Evolutionary conservation across 2,797 vertebrate species (phyloP).

Genomic region (Octomys mimax): DNA sequence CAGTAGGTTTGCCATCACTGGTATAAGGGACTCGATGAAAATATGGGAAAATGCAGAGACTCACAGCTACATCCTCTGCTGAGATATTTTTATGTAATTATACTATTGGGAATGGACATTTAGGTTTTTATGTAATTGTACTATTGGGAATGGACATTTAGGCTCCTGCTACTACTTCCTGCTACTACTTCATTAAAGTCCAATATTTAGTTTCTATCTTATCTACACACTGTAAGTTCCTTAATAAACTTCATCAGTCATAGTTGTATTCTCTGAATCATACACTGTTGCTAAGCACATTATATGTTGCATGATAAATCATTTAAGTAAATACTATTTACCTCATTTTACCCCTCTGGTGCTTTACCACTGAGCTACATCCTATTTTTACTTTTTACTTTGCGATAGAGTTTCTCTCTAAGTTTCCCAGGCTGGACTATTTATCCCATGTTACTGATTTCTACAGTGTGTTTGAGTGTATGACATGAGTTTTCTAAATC

Average conservation of each 20-base stretch:
- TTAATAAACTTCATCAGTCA: neutral
- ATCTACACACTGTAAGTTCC: neutral
- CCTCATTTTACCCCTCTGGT: neutral
- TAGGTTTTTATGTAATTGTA: neutral
- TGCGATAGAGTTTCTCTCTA: no score
- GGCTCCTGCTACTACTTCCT: neutral
- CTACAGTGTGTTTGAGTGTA: neutral
- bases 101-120: neutral
- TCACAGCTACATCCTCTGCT: neutral
- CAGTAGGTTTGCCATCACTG: neutral
- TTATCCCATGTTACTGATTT: neutral
- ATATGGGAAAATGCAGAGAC: neutral
- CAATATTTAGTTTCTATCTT: neutral
- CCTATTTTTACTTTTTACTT: no score
- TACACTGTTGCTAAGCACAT: neutral
- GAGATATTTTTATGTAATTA: neutral
- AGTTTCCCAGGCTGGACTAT: neutral
- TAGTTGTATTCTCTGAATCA: constrained; percentile 12
- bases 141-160: neutral
- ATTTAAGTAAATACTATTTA: neutral
- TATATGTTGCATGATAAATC: neutral
- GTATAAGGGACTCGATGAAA: neutral
- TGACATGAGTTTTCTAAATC: neutral
- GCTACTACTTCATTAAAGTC: neutral
- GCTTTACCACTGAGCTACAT: neutral